phyloP scores from a whole-genome alignment of 92 coral and sea anemone species.

The Palythoa grandiflora region DNA sequence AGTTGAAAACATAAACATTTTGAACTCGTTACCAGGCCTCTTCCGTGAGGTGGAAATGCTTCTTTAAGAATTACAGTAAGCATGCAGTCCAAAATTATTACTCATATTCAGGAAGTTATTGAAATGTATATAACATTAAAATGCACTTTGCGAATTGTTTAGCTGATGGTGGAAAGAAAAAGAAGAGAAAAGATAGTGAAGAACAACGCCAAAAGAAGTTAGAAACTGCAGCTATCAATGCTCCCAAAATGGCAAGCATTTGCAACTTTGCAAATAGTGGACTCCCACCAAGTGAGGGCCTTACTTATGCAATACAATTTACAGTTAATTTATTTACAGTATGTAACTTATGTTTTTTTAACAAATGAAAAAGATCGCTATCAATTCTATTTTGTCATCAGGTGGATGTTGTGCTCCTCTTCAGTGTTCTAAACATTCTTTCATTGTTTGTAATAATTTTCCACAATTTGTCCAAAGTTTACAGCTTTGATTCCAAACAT shows the following conservation, averaged over 20 bases:
- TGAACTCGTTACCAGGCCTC: too few species aligned
- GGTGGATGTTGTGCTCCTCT: background rate
- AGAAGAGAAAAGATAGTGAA: background rate
- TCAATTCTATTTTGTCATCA: background rate
- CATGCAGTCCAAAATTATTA: background rate
- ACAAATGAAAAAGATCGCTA: background rate
- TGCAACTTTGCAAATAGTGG: background rate
- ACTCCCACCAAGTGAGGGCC: background rate
- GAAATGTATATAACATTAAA: too few species aligned
- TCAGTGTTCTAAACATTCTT: background rate
- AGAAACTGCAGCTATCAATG: background rate
- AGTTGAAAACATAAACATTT: slow-evolving; percentile 7
- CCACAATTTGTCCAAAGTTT: background rate
- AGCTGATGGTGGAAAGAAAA: background rate
- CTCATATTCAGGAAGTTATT: background rate
- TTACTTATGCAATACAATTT: background rate
- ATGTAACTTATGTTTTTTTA: too few species aligned
- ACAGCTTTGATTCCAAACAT: background rate
- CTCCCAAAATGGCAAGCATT: background rate
- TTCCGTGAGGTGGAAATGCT: too few species aligned
- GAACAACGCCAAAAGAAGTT: background rate
- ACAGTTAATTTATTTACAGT: background rate
- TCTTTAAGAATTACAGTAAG: background rate
- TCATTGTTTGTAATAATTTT: background rate
- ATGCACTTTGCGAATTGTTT: too few species aligned